Conservation (phyloP, 2,797 vertebrate species). For the Muscicapa comitata region DNA sequence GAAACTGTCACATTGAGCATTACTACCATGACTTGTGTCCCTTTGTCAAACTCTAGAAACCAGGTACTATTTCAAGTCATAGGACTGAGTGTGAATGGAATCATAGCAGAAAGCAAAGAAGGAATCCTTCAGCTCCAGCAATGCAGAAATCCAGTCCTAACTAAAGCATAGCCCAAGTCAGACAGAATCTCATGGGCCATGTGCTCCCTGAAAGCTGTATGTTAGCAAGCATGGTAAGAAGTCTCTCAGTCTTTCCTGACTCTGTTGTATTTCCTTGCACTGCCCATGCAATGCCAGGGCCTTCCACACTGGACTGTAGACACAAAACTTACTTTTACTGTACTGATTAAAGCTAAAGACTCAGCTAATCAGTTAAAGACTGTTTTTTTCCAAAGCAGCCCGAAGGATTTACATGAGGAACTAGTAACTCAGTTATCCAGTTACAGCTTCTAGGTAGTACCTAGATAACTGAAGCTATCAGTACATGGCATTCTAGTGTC, state of each 20-base stretch:
- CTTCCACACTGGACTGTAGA: background rate
- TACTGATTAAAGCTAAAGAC: background rate
- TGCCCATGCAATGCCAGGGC: background rate
- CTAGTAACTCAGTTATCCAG: background rate
- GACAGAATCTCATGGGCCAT: background rate
- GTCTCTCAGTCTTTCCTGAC: background rate
- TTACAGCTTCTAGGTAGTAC: background rate
- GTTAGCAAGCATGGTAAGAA: background rate
- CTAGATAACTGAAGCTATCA: background rate
- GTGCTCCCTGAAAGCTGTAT: background rate
- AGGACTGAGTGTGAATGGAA: background rate
- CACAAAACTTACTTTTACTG: background rate
- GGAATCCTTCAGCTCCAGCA: background rate
- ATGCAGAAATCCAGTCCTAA: background rate
- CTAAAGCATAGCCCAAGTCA: background rate
- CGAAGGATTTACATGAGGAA: background rate
- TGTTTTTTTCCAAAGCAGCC: background rate
- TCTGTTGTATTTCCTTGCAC: background rate
- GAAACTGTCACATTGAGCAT: background rate
- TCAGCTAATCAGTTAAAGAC: background rate
- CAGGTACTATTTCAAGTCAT: background rate
- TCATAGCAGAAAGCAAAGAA: background rate
- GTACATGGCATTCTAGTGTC: background rate
- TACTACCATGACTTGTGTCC: background rate
- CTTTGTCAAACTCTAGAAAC: background rate